phyloP scores from a whole-genome alignment of 2,113 vertebrate genomes.

The Callopanchax toddi region DNA sequence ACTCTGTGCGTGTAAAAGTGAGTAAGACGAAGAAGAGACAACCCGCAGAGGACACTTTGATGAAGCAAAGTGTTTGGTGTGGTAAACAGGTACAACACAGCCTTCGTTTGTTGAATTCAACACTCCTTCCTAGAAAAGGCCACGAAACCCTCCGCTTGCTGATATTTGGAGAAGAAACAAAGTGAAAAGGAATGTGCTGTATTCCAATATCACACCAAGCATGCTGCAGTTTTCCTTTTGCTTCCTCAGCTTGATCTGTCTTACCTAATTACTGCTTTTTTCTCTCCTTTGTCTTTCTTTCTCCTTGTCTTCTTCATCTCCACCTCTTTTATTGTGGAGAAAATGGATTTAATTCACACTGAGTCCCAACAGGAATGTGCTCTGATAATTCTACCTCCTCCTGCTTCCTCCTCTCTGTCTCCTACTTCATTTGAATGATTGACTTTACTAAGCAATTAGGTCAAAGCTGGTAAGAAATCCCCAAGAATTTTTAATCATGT shows the following conservation, averaged over 20 bases:
- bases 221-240: conserved; percentile 25
- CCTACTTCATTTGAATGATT: conserved; percentile 59
- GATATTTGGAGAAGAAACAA: conserved; percentile 20
- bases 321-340: neutral
- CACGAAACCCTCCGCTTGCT: conserved; percentile 23
- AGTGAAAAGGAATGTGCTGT: conserved; percentile 13
- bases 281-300: conserved; percentile 31
- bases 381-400: conserved; percentile 30
- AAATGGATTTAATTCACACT: conserved; percentile 37
- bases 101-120: conserved; percentile 37
- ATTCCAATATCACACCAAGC: conserved; percentile 29
- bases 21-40: conserved; percentile 23
- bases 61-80: conserved; percentile 35
- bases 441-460: no score
- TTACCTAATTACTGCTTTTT: conserved; percentile 37
- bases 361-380: conserved; percentile 19
- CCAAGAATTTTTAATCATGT: no score
- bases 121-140: conserved; percentile 32
- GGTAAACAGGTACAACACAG: conserved; percentile 34
- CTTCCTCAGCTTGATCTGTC: conserved; percentile 32
- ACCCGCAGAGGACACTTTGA: conserved; percentile 54
- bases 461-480: no score
- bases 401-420: neutral
- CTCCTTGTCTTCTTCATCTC: conserved; percentile 19
- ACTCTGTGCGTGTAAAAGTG: conserved; percentile 8